phyloP scores from a whole-genome alignment of 1,140 invertebrate species.

The Dreissena polymorpha region DNA sequence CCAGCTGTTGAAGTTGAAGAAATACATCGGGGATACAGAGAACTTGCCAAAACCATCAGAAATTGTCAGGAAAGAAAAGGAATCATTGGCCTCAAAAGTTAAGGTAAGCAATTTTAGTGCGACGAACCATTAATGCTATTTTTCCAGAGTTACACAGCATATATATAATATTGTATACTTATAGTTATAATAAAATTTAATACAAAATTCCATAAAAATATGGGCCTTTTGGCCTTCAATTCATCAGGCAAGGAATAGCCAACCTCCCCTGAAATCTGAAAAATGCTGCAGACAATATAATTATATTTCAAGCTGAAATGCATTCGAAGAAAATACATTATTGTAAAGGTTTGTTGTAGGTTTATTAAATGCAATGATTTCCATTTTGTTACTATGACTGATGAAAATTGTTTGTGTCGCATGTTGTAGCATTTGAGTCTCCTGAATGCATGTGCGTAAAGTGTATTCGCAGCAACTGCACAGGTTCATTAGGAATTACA shows the following conservation, averaged over 20 bases:
- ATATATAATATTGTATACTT: neutral
- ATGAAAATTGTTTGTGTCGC: too few relatives aligned
- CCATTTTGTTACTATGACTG: too few relatives aligned
- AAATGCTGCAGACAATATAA: neutral
- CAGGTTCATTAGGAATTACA: too few relatives aligned
- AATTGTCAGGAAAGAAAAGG: constrained; percentile 69
- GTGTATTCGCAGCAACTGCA: too few relatives aligned
- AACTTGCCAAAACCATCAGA: constrained; percentile 62
- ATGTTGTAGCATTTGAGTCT: too few relatives aligned
- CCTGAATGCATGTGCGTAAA: too few relatives aligned
- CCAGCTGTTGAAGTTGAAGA: constrained; percentile 67
- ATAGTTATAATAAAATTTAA: neutral
- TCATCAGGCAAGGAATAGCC: too few relatives aligned
- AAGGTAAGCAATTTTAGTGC: constrained; percentile 43
- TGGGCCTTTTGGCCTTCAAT: neutral
- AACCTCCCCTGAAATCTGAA: neutral
- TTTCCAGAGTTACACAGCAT: neutral
- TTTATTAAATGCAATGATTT: too few relatives aligned
- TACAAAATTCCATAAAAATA: neutral
- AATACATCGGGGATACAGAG: constrained; percentile 70
- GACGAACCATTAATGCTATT: neutral
- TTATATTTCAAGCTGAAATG: too few relatives aligned
- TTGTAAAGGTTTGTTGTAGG: too few relatives aligned
- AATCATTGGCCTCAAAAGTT: constrained; percentile 65
- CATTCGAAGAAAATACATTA: too few relatives aligned